Base-by-base conservation (phyloP, 2,113 vertebrate genomes). In the Halcyon senegalensis region DNA sequence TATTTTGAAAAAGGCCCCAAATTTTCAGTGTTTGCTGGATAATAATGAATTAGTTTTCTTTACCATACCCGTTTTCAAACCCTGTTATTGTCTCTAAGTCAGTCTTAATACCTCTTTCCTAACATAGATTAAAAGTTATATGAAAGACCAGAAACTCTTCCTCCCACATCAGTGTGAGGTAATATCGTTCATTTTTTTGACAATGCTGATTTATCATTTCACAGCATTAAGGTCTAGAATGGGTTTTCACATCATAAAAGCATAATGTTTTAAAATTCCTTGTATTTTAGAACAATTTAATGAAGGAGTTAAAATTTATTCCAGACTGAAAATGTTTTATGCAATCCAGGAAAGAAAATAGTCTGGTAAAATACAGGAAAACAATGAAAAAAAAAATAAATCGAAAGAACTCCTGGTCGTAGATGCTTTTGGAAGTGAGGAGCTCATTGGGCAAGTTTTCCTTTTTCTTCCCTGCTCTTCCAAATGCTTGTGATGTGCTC, bases 221-320 rank as follows among this genome's bases (percentile, higher is more conserved):
- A 88, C 86, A 93, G 72, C 62, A 87, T 92, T 94, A 95, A 87
- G 72, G 56, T 89, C 69, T 72, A 84, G 64, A 91, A 94, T 58
- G 62, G 8, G 87, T 89, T 95, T 94, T 83, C 66, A 82, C 46
- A 55, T 84, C 37, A 66, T 89, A 89, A 84, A 91, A 84, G 14
- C 39, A 37, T 31, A 53, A 39, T 68, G 43, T 43, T 95, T 95
- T 74, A 46, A 83, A 94, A 43, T 60, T 84, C 39, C 89, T 94
- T 67, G 43, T 63, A 68, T 89, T 93, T 83, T 79, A 93, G 82
- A 31, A 72, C 50, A 93, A 67, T 88, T 83, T 87, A 88, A 91
- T 88, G 31, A 83, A 91, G 69, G 66, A 64, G 59, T 89, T 96
- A 84, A 94, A 91, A 92, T 63, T 51, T 92, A 75, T 73, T 92